These are phyloP conservation scores for Pagetopsis macropterus DNA, from an alignment of 2,797 vertebrate genomes.

Conservation along the genomic window DNA sequence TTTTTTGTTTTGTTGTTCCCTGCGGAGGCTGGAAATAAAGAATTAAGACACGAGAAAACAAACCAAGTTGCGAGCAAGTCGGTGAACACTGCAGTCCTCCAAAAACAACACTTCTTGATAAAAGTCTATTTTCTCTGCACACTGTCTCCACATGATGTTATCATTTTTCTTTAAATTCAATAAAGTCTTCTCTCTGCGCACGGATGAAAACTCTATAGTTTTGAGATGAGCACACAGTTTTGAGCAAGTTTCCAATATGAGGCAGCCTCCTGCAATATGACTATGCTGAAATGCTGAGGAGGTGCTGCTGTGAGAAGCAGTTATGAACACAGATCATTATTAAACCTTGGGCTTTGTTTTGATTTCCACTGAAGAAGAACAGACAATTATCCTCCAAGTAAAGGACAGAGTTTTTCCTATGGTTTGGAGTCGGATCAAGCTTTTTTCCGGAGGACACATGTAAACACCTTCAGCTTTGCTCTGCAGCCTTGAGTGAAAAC, in stretches of 20 bases:
- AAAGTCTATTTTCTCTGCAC: constrained; percentile 79
- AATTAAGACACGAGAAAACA: constrained; percentile 75
- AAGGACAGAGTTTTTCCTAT: constrained; percentile 25
- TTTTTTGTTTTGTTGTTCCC: constrained; percentile 60
- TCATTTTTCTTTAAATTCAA: constrained; percentile 78
- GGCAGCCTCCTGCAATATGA: constrained; percentile 50
- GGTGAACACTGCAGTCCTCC: constrained; percentile 61
- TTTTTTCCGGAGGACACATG: constrained; percentile 29
- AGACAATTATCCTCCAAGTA: constrained; percentile 36
- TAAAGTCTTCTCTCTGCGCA: constrained; percentile 63
- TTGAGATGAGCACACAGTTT: constrained; percentile 59
- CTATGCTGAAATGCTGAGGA: constrained; percentile 46
- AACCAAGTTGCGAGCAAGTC: constrained; percentile 66
- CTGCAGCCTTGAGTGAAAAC: constrained; percentile 25
- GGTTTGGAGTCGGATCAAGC: constrained; percentile 15
- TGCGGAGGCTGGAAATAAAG: constrained; percentile 74
- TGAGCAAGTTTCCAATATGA: constrained; percentile 54
- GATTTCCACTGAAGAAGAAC: constrained; percentile 49
- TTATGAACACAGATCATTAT: constrained; percentile 49
- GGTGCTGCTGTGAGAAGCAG: constrained; percentile 39
- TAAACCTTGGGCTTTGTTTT: constrained; percentile 59
- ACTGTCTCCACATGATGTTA: constrained; percentile 75
- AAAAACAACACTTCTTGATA: constrained; percentile 82
- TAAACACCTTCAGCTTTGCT: constrained; percentile 5
- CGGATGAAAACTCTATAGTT: constrained; percentile 66